These are phyloP conservation scores for Macroglossus sobrinus DNA, from an alignment of 2,113 vertebrate species.

Conservation along the genomic window DNA sequence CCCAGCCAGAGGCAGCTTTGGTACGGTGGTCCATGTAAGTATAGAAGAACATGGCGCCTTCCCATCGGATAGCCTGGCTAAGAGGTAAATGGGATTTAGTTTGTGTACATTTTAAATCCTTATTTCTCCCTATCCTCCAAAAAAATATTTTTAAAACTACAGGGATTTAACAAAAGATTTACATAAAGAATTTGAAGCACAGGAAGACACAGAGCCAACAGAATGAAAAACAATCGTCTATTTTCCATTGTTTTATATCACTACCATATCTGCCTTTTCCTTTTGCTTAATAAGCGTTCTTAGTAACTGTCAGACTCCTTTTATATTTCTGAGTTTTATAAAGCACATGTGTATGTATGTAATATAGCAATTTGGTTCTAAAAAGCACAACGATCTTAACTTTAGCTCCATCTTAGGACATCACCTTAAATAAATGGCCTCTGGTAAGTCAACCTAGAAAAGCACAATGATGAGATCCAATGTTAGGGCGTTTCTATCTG, in stretches of 20 bases:
- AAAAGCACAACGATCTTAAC: conserved; percentile 51
- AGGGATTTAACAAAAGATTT: conserved; percentile 48
- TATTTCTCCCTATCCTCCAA: neutral
- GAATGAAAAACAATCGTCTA: neutral
- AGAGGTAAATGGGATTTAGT: neutral
- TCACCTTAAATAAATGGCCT: conserved; percentile 34
- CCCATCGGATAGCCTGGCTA: neutral
- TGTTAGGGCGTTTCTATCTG: conserved; percentile 33
- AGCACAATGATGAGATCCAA: conserved; percentile 61
- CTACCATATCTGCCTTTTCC: conserved; percentile 36
- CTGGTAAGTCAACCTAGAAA: conserved; percentile 39
- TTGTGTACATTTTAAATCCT: conserved; percentile 1
- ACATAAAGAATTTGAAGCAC: conserved; percentile 50
- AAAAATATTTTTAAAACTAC: conserved; percentile 2
- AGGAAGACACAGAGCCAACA: conserved; percentile 60
- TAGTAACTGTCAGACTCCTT: neutral
- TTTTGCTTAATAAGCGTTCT: conserved; percentile 42
- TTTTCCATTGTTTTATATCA: conserved; percentile 1
- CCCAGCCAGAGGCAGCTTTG: neutral
- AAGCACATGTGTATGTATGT: conserved; percentile 37
- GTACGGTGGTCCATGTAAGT: neutral
- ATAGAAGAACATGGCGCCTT: neutral
- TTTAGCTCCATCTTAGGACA: conserved; percentile 24
- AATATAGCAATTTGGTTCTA: conserved; percentile 45
- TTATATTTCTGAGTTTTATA: conserved; percentile 27